These are phyloP conservation scores for Musca domestica DNA, from an alignment of 1,140 invertebrate species.

Conservation along the genomic window DNA sequence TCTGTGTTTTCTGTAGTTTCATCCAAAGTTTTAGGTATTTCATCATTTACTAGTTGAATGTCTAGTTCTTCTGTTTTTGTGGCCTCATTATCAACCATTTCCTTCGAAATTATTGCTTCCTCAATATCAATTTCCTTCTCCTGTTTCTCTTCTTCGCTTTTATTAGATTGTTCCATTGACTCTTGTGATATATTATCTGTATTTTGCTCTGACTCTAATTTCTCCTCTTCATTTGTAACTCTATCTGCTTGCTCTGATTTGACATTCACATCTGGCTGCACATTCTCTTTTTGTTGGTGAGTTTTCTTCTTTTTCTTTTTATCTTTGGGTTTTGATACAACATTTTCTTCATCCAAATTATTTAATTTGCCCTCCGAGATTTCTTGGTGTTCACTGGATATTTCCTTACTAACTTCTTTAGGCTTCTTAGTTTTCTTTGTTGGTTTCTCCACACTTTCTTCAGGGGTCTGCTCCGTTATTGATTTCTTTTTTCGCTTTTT, in stretches of 20 bases:
- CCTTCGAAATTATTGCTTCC: not conserved
- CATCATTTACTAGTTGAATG: not conserved
- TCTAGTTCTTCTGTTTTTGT: not conserved
- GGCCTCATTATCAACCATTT: not conserved
- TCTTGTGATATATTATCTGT: not conserved
- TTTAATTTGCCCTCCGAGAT: slow-evolving; percentile 11
- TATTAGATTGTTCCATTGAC: not conserved
- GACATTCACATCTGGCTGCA: not conserved
- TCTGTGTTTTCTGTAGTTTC: no score
- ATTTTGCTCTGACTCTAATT: no score
- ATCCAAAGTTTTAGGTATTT: not conserved
- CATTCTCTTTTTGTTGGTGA: not conserved
- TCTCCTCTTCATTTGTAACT: no score
- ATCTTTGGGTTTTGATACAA: not conserved
- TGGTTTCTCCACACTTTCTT: not conserved
- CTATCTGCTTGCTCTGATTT: no score
- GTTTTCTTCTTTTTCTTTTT: not conserved
- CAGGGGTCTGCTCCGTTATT: not conserved
- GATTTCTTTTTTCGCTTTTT: slow-evolving; percentile 33
- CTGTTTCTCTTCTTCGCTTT: not conserved
- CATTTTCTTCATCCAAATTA: not conserved
- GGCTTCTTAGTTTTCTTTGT: not conserved
- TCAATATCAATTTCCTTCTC: not conserved
- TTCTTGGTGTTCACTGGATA: not conserved
- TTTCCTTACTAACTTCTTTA: not conserved